Base-by-base conservation (phyloP, 2,797 vertebrate species). In the Gephyroberyx darwinii region DNA sequence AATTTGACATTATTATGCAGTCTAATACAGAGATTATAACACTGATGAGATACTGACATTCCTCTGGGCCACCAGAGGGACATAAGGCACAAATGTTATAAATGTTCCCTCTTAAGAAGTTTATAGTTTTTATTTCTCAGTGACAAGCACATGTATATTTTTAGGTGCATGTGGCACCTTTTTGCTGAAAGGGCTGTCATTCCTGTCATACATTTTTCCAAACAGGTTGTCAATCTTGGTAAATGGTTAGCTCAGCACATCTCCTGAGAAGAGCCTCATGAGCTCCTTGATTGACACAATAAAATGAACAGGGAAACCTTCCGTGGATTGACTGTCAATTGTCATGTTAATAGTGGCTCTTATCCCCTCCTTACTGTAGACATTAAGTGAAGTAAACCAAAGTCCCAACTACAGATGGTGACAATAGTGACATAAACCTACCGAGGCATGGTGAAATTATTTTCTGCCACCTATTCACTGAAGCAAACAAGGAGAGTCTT, bases 241-340 rank as follows among this genome's bases (percentile, higher is more conserved):
- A 54, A 81, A 84, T 50, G 62, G 69, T 75, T 82, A 64, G 77
- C 56, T 70, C 22, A 58, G 66, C 2, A 0, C 5, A 45, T 79
- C 62, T 82, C 77, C 62, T 5, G 64, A 81, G 84, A 69, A 74
- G 39, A 57, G 66, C 66, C 69, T 74, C 54, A 68, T 8, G 17
- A 30, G 60, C 77, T 54, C 61, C 33, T 78, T 86, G 86, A 89
- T 69, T 84, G 87, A 84, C 84, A 83, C 54, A 17, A 47, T 22
- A 41, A 80, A 74, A 80, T 77, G 20, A 83, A 55, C 35, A 31
- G 69, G 60, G 35, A 69, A 70, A 52, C 65, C 80, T 82, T 71
- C 52, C 79, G 75, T 75, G 51, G 56, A 63, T 63, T 47, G 69
- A 63, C 71, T 74, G 71, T 77, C 70, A 80, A 69, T 74, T 71